phyloP scores from a whole-genome alignment of 2,113 vertebrate species.

The Campylorhamphus procurvoides region DNA sequence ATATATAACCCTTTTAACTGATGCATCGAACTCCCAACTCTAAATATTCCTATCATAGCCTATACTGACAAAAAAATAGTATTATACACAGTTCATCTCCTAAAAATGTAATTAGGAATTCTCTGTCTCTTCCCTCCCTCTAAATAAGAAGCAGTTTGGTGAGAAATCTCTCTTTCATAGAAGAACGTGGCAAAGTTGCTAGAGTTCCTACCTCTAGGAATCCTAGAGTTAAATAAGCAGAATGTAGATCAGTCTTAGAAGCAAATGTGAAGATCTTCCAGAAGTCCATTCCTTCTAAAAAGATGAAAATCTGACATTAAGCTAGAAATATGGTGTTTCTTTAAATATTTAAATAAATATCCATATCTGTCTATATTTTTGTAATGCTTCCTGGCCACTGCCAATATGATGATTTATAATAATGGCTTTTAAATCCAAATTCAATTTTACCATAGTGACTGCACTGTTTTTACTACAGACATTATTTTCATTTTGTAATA shows the following conservation, averaged over 20 bases:
- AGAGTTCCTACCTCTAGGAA: neutral
- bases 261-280: neutral
- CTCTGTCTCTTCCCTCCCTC: neutral
- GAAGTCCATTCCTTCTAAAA: neutral
- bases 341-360: neutral
- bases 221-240: neutral
- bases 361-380: neutral
- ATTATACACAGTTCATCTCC: neutral
- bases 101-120: neutral
- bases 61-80: neutral
- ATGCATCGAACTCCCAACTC: neutral
- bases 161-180: neutral
- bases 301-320: neutral
- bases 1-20: neutral
- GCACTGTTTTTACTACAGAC: neutral
- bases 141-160: neutral
- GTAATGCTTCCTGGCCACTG: neutral
- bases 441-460: neutral
- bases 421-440: neutral
- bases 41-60: neutral
- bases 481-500: neutral
- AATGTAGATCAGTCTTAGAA: neutral
- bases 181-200: neutral
- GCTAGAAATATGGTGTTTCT: neutral
- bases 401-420: neutral